Base-by-base conservation (phyloP, 2,888 invertebrate genomes). In the Aphidoletes aphidimyza region DNA sequence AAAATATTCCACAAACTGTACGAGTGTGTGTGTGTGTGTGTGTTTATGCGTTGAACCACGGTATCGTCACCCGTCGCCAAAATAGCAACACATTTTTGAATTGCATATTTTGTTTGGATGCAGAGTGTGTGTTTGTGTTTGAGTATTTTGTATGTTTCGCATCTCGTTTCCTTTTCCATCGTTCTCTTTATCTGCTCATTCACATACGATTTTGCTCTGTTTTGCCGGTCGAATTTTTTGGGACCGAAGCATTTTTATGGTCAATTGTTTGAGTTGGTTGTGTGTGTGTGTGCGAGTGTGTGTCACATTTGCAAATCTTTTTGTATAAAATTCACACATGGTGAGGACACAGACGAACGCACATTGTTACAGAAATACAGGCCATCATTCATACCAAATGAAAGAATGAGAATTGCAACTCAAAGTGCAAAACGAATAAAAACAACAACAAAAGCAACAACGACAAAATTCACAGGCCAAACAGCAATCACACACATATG, bases 381-480 rank as follows among this genome's bases (percentile, higher is more conserved):
- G 69, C 69, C 69, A 69, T 69, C 69, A 69, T 69, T 69, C 69
- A 69, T 69, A 69, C 47, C 69, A 22, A 69, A 34, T 69, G 69
- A 69, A 69, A 69, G 69, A 69, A 69, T 69, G 69, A 69, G 30
- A 69, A 69, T 69, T 69, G 69, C 69, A 69, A 69, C 69, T 69
- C 69, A 69, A 69, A 69, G 69, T 69, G 69, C 69, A 69, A 14
- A 54, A 54, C n/a, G 22, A 54, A 54, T 26, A 54, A 26, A n/a
- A 54, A 54, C n/a, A 22, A 54, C 9, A 17, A 54, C n/a, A 54
- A 54, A 54, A n/a, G 6, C 54, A 54, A 30, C 69, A 69, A 54
- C 26, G 26, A 26, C 26, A 19, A 30, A 69, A 69, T 69, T 69
- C 14, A 30, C 14, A 69, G 69, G 69, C n/a, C n/a, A n/a, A n/a